Evolutionary conservation across 1,140 invertebrate species (phyloP), one percentile per base, ranked within the genome.

Genomic region (Aphelenchoides fujianensis): DNA sequence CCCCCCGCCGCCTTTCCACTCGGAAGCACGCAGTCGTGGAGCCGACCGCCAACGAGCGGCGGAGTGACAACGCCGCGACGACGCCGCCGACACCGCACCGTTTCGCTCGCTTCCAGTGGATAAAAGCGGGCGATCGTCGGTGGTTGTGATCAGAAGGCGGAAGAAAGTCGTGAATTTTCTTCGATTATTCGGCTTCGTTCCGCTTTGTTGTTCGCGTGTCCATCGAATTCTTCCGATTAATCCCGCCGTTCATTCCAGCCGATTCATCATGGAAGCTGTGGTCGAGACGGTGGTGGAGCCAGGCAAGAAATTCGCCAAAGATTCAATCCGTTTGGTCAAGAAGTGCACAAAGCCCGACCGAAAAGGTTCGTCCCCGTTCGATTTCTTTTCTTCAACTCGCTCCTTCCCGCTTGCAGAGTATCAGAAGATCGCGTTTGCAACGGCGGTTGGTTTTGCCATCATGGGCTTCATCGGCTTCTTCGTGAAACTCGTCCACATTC

Each of bases 391-490:
- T n/a, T n/a, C n/a, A n/a, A n/a, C n/a, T n/a, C n/a, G n/a, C n/a
- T n/a, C n/a, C n/a, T n/a, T n/a, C n/a, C n/a, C n/a, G 72, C 68
- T 89, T 90, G 68, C 88, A 95, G 96, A 99, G 88, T 99, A 98
- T 86, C 95, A 98, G 86, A 99, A 99, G 87, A 99, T 99, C 85
- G 96, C 96, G 19, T 92, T 98, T 80, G 97, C 97, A 48, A 99
- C 97, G 73, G 97, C 96, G 0, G 97, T 99, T 84, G 97, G 96
- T 61, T 99, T 99, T 88, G 95, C 92, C 82, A 98, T 98, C 85
- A 99, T 99, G 97, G 97, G 97, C 57, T 98, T 99, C 86, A 98
- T 99, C 86, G 96, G 96, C 79, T 99, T 99, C 88, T 98, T 99
- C 82, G 96, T 98, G 3, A 99, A 99, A 88, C 88, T 98, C 66